These are phyloP conservation scores for Bradypodion pumilum DNA, from an alignment of 2,797 vertebrate genomes.

Conservation along the genomic window DNA sequence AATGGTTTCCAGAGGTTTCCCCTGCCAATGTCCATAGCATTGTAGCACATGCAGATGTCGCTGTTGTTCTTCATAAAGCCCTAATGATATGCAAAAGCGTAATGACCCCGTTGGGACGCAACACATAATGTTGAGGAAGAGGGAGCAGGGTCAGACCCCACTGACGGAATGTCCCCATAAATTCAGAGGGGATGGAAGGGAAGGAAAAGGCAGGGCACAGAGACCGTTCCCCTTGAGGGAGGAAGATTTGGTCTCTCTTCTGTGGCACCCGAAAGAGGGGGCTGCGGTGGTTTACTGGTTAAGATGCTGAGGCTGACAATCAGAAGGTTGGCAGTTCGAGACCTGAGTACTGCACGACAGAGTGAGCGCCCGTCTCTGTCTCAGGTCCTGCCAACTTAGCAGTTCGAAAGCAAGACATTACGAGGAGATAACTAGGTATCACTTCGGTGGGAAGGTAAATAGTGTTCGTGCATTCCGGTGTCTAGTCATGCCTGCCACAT, in stretches of 20 bases:
- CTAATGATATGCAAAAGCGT: constrained; percentile 67
- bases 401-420: too few relatives aligned
- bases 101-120: constrained; percentile 67
- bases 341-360: too few relatives aligned
- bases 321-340: too few relatives aligned
- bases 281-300: too few relatives aligned
- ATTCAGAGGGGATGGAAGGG: constrained; percentile 77
- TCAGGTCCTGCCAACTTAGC: too few relatives aligned
- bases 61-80: constrained; percentile 98
- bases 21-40: constrained; percentile 78
- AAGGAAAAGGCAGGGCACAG: constrained; percentile 42
- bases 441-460: too few relatives aligned
- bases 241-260: background rate
- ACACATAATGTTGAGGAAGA: constrained; percentile 43
- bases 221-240: background rate
- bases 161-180: constrained; percentile 83
- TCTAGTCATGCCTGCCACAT: too few relatives aligned
- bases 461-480: too few relatives aligned
- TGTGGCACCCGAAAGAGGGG: too few relatives aligned
- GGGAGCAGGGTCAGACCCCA: constrained; percentile 65
- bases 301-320: too few relatives aligned
- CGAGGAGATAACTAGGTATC: too few relatives aligned
- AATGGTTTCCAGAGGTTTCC: constrained; percentile 63
- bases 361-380: too few relatives aligned
- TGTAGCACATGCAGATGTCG: constrained; percentile 99